Evolutionary conservation across 1,140 invertebrate genomes (phyloP).

Genomic region (Anastrepha ludens): DNA sequence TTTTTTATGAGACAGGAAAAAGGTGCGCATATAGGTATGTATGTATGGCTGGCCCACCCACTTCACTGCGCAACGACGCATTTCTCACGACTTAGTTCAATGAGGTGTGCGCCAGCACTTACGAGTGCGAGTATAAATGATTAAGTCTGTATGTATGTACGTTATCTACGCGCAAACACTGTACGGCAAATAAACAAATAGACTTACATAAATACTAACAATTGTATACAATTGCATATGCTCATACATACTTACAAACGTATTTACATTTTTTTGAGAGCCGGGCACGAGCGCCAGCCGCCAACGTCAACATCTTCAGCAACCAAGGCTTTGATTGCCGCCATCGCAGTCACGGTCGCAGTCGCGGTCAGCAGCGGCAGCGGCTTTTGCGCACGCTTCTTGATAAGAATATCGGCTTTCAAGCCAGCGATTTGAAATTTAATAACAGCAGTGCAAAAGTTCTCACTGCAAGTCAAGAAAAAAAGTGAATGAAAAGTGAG

Average conservation of each 20-base stretch:
- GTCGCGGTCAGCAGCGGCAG: background rate
- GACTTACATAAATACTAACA: background rate
- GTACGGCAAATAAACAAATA: background rate
- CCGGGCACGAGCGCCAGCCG: background rate
- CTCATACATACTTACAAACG: background rate
- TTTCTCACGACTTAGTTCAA: constrained; percentile 23
- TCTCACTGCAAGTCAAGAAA: background rate
- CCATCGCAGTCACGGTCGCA: background rate
- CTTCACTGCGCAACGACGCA: background rate
- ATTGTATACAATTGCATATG: background rate
- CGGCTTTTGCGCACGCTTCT: background rate
- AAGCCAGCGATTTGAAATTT: constrained; percentile 31
- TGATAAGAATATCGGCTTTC: constrained; percentile 27
- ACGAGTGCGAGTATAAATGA: background rate
- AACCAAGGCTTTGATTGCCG: background rate
- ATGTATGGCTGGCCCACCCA: constrained; percentile 7
- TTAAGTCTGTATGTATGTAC: background rate
- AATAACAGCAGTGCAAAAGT: background rate
- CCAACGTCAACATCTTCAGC: background rate
- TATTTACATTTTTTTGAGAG: constrained; percentile 9
- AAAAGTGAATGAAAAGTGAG: background rate
- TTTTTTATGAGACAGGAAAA: constrained; percentile 3
- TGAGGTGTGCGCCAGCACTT: background rate
- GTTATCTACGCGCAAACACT: constrained; percentile 25
- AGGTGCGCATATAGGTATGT: constrained; percentile 1